Evolutionary conservation across 2,888 invertebrate genomes (phyloP), one percentile per base, ranked within the genome.

Genomic region (Liopterus haemorrhoidalis): DNA sequence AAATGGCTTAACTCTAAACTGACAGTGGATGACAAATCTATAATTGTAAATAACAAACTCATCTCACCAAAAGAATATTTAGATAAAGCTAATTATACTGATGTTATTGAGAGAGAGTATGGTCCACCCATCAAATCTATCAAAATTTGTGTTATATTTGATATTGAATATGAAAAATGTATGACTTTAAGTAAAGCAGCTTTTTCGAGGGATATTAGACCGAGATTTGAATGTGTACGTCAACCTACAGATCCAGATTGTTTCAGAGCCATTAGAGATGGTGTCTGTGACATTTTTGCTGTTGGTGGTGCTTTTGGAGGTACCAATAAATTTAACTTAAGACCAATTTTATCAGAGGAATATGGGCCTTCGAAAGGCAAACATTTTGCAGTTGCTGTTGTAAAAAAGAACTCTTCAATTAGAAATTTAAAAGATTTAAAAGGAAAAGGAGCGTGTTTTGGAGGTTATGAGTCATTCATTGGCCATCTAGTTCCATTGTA

Each of bases 131-230:
- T 79, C 54, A 75, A 76, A 27, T 74, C 78, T 35, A 74, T 81
- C 38, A 74, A 81, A 50, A 62, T 84, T 57, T 89, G 89, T 60
- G 80, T 82, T 8, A 76, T 76, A 11, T 74, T 73, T 1, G 73
- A 76, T 22, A 74, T 75, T 2, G 88, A 85, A 50, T 62, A 79
- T 49, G 71, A 75, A 14, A 93, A 93, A 63, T 93, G 93, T 59
- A 69, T 75, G 9, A 75, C 76, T 0, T 74, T 91, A 59, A 73
- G 78, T 0, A 74, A 74, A 47, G 82, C 83, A 20, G 82, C 88
- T 1, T 84, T 80, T 64, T 83, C 87, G 2, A 73, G 88, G 42
- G 82, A 87, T 59, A 80, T 87, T 28, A 73, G 88, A 4, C 93
- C 93, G 0, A 78, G 80, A 53, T 73, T 92, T 35, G 82, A 85